Percentiles rank a stretch among this genome's conserved stretches.
phyloP scores from a whole-genome alignment of 2,113 vertebrate species.

The Chitala chitala region DNA sequence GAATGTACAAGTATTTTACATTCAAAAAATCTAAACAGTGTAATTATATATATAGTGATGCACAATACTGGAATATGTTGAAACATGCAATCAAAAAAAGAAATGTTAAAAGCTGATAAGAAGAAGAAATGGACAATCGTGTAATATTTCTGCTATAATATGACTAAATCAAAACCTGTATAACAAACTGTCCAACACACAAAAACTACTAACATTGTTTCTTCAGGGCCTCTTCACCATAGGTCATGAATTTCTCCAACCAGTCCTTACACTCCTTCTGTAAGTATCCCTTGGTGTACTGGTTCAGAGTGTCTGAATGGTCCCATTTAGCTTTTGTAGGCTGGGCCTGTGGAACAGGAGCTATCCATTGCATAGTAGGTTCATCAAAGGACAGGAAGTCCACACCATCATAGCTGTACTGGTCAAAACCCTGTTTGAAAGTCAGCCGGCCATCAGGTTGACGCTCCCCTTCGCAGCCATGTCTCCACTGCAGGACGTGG shows the following conservation, averaged over 20 bases:
- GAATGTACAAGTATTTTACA: too few species aligned
- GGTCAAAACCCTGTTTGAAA: slow-evolving; percentile 26
- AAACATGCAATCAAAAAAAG: too few species aligned
- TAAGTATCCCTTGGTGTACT: slow-evolving; percentile 56
- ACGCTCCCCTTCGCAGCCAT: slow-evolving; percentile 37
- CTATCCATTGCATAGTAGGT: slow-evolving; percentile 13
- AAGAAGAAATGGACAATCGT: too few species aligned
- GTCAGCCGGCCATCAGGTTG: rapidly evolving
- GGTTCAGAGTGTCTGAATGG: slow-evolving; percentile 33
- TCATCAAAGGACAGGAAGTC: slow-evolving; percentile 54
- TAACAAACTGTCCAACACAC: neutral
- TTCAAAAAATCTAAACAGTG: too few species aligned
- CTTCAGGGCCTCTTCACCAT: rapidly evolving
- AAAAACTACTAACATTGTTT: slow-evolving; percentile 8
- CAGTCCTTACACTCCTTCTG: too few species aligned
- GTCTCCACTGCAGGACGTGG: slow-evolving; percentile 52
- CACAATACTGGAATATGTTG: too few species aligned
- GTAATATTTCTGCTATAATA: too few species aligned
- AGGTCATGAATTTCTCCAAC: too few species aligned
- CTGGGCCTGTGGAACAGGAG: rapidly evolving
- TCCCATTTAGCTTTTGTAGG: slow-evolving; percentile 55
- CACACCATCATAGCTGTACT: slow-evolving; percentile 49
- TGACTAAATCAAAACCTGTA: too few species aligned
- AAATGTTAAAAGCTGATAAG: too few species aligned
- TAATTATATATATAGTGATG: too few species aligned